Conservation (phyloP, 2,797 vertebrate genomes). For the Cryptoprocta ferox region DNA sequence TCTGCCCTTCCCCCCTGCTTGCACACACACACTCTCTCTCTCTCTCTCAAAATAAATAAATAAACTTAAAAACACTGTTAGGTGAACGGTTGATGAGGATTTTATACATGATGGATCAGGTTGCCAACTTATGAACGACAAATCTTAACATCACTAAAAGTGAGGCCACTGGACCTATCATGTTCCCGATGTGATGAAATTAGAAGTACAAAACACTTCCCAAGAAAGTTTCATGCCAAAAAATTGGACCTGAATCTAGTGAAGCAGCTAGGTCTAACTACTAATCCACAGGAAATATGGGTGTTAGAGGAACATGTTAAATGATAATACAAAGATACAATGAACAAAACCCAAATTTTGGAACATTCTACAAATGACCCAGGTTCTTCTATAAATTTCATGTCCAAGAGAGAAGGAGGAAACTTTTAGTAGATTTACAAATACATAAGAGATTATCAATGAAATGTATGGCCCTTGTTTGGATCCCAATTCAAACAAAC, state of each 20-base stretch:
- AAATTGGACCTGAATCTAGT: neutral
- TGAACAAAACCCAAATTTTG: conserved; percentile 21
- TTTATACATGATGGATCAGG: neutral
- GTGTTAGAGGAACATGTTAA: neutral
- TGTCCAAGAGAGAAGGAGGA: neutral
- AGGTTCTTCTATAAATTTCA: conserved; percentile 16
- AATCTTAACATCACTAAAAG: conserved; percentile 28
- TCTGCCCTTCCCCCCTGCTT: too few relatives aligned
- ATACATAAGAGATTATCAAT: neutral
- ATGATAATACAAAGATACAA: neutral
- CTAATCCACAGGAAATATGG: neutral
- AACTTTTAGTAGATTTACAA: neutral
- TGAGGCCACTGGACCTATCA: neutral
- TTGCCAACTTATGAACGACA: neutral
- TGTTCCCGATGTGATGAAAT: neutral
- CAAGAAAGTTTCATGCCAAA: neutral
- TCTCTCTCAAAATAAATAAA: too few relatives aligned
- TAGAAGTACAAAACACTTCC: neutral
- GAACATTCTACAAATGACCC: neutral
- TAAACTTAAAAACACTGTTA: neutral
- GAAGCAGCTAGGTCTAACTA: neutral
- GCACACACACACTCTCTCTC: too few relatives aligned
- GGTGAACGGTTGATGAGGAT: neutral
- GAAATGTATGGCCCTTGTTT: neutral
- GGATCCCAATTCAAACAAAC: conserved; percentile 1